These are phyloP conservation scores for Malurus cyaneus DNA, from an alignment of 2,113 vertebrate genomes.

Conservation along the genomic window DNA sequence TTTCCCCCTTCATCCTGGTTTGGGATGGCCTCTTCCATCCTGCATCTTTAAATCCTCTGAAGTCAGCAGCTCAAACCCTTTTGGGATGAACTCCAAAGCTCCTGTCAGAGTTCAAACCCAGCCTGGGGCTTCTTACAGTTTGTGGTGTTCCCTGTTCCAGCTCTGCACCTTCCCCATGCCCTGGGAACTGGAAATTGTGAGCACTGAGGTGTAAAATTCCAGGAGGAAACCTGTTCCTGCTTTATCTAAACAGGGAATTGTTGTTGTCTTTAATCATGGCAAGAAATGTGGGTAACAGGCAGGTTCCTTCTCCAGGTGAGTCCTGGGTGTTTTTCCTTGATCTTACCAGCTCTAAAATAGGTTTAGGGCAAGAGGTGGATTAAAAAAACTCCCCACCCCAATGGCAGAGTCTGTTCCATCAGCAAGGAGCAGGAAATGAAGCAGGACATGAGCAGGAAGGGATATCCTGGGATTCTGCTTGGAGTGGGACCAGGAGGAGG, in stretches of 20 bases:
- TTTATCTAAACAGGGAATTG: neutral
- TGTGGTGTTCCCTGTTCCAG: neutral
- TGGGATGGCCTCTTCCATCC: neutral
- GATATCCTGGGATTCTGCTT: accelerated
- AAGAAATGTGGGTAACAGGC: accelerated
- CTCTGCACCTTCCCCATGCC: neutral
- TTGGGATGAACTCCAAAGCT: neutral
- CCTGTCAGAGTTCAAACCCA: neutral
- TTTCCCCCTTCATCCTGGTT: neutral
- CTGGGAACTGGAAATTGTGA: neutral
- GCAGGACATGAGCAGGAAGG: neutral
- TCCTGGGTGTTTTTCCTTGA: neutral
- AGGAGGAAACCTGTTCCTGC: neutral
- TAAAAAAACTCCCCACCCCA: neutral
- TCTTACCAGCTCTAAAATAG: neutral
- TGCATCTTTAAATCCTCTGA: neutral
- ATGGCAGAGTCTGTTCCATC: accelerated
- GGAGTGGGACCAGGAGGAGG: accelerated
- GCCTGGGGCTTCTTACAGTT: neutral
- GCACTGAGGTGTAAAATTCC: neutral
- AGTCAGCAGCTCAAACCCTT: neutral
- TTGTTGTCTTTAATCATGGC: neutral
- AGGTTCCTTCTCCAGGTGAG: neutral
- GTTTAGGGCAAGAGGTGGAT: neutral
- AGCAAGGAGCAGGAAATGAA: neutral